Evolutionary conservation across 2,888 invertebrate species (phyloP).

Genomic region (Rhagonycha lutea): DNA sequence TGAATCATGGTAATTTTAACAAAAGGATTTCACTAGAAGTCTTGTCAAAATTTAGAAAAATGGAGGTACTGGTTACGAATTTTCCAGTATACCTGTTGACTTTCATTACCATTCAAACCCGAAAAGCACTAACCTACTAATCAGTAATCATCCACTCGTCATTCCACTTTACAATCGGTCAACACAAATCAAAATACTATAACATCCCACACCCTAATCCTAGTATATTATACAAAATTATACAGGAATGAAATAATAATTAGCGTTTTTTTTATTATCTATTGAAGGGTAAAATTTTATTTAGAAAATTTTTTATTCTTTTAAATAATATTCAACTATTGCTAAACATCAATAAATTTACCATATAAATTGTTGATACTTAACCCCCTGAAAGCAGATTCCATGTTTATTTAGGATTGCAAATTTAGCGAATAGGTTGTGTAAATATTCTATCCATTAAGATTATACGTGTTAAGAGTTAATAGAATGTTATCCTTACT

Average conservation of each 20-base stretch:
- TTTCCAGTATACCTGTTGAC: background rate
- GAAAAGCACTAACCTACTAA: background rate
- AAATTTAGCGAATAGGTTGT: background rate
- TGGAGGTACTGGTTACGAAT: background rate
- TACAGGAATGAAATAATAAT: background rate
- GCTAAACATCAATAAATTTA: background rate
- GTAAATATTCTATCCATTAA: background rate
- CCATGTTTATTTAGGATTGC: background rate
- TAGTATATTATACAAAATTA: too few relatives aligned
- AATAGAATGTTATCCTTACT: background rate
- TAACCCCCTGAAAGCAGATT: background rate
- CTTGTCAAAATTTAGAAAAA: too few relatives aligned
- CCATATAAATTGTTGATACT: slow-evolving; percentile 1
- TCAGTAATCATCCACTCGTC: background rate
- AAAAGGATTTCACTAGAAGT: too few relatives aligned
- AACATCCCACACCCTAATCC: too few relatives aligned
- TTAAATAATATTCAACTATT: background rate
- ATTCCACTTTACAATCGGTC: background rate
- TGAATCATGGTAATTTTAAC: too few relatives aligned
- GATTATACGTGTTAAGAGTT: background rate
- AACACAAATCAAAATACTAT: background rate
- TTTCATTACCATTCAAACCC: background rate
- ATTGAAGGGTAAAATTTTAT: too few relatives aligned
- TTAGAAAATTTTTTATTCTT: background rate
- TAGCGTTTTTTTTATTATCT: background rate